Evolutionary conservation across 2,113 vertebrate genomes (phyloP).

Genomic region (Corydoras sp.): DNA sequence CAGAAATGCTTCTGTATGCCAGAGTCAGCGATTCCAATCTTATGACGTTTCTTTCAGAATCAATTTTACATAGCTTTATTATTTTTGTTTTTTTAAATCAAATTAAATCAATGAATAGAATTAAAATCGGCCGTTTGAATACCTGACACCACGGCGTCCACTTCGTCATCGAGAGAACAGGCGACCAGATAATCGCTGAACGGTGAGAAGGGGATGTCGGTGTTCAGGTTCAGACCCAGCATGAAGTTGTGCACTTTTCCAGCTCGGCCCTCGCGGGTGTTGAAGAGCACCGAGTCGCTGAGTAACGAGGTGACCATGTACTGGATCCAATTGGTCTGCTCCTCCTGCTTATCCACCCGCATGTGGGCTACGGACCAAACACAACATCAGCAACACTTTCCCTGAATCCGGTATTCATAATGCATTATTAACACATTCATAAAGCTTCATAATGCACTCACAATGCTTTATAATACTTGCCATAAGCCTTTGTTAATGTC

Average conservation of each 20-base stretch:
- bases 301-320: constrained; percentile 87
- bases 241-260: constrained; percentile 99
- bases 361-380: constrained; percentile 57
- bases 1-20: too few relatives aligned
- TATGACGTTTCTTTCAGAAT: too few relatives aligned
- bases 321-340: constrained; percentile 86
- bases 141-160: constrained; percentile 84
- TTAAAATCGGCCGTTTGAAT: too few relatives aligned
- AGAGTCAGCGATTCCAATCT: too few relatives aligned
- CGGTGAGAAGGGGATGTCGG: constrained; percentile 73
- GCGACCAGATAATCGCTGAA: constrained; percentile 52
- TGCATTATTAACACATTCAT: too few relatives aligned
- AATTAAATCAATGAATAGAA: too few relatives aligned
- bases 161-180: constrained; percentile 73
- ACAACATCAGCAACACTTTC: not conserved
- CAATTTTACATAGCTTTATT: too few relatives aligned
- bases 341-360: constrained; percentile 66
- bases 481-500: too few relatives aligned
- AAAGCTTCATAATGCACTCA: too few relatives aligned
- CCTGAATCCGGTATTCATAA: too few relatives aligned
- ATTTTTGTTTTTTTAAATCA: too few relatives aligned
- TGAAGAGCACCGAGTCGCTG: constrained; percentile 84
- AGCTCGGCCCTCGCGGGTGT: constrained; percentile 89
- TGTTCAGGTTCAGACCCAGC: constrained; percentile 90
- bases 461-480: too few relatives aligned